Evolutionary conservation across 2,113 vertebrate species (phyloP).

Genomic region (Dicentrarchus labrax): DNA sequence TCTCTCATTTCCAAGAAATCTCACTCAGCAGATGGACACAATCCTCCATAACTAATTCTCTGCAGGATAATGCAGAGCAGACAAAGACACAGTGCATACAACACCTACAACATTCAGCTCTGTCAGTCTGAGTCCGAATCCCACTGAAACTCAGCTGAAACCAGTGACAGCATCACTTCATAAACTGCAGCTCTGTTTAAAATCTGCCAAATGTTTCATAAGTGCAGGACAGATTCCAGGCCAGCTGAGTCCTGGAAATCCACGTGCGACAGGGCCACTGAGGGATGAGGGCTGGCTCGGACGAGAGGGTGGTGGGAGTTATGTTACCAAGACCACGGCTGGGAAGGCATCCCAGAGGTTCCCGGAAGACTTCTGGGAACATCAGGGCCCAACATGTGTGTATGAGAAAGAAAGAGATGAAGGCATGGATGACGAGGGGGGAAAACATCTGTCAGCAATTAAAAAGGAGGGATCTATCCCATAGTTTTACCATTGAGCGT

Average conservation of each 20-base stretch:
- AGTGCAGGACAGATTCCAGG: constrained; percentile 41
- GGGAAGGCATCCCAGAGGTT: constrained; percentile 73
- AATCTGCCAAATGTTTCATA: constrained; percentile 62
- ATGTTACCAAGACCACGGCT: constrained; percentile 64
- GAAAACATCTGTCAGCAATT: constrained; percentile 77
- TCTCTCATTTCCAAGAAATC: constrained; percentile 67
- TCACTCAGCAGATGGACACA: constrained; percentile 71
- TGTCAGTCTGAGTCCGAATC: constrained; percentile 29
- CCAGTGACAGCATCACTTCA: constrained; percentile 41
- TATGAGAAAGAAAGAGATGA: constrained; percentile 33
- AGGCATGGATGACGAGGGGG: constrained; percentile 19
- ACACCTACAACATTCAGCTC: constrained; percentile 54
- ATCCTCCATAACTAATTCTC: constrained; percentile 74
- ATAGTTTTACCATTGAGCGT: constrained; percentile 41
- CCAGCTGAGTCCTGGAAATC: constrained; percentile 46
- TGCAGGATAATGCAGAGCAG: constrained; percentile 56
- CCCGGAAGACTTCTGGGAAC: constrained; percentile 71
- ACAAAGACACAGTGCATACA: constrained; percentile 57
- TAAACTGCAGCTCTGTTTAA: constrained; percentile 42
- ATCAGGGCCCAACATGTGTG: constrained; percentile 55
- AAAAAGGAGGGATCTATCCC: constrained; percentile 51
- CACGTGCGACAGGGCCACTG: constrained; percentile 31
- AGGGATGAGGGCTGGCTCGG: constrained; percentile 45
- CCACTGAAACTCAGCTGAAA: constrained; percentile 28
- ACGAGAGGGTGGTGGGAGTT: constrained; percentile 63